Base-by-base conservation (phyloP, 2,113 vertebrate species). In the Murina feae region DNA sequence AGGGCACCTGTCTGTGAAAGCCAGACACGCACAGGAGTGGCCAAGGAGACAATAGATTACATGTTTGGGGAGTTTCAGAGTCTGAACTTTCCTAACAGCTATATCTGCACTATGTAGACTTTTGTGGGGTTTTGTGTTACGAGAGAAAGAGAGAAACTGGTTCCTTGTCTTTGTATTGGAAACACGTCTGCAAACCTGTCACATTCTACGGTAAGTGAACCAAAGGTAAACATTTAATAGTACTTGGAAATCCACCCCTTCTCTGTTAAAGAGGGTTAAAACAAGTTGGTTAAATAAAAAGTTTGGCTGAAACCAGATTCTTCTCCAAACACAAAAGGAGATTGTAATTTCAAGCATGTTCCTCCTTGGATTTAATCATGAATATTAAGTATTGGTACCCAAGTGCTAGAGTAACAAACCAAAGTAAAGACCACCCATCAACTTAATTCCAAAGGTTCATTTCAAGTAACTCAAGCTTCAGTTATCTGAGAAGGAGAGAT, bases 391-490 rank as follows among this genome's bases (percentile, higher is more conserved):
- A 98, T 98, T 98, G 98, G 98, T 98, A 98, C 98, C 97, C 98
- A 96, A 96, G 92, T 85, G 98, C 98, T 96, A 98, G 88, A 97
- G 95, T 93, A 98, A 96, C 95, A 98, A 98, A 98, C 97, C 97
- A 97, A 98, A 98, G 96, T 95, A 96, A 98, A 99, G 99, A 99
- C 99, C 99, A 99, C 99, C 99, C 99, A 99, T 98, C 98, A 98
- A 97, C 97, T 97, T 97, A 96, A 96, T 98, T 98, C 94, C 96
- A 44, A 90, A 96, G 97, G 98, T 96, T 97, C 98, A 98, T 98
- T 98, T 98, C 98, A 97, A 98, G 98, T 98, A 99, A 98, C 93
- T 98, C 97, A 98, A 98, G 98, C 98, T 98, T 97, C 88, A 96
- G 96, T 98, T 99, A 99, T 98, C 99, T 98, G 98, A 98, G 94